Base-by-base conservation (phyloP, 2,888 invertebrate genomes). In the Hoplodrina blanda region DNA sequence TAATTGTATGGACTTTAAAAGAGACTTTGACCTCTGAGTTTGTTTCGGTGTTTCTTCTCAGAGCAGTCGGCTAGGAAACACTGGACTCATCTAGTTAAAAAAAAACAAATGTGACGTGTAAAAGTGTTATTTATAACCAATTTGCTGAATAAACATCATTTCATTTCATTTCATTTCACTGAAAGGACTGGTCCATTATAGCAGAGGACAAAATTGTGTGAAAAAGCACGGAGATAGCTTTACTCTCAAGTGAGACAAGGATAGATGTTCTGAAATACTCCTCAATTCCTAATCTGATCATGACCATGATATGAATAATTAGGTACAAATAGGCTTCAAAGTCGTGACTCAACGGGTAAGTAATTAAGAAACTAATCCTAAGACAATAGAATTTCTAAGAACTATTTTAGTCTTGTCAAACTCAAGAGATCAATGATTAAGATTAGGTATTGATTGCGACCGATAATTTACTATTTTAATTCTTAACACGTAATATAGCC, bases 331-430 rank as follows among this genome's bases (percentile, higher is more conserved):
- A 5, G 7, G 15, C 15, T 25, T 52, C 13, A 30, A 52, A n/a
- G 15, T 33, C n/a, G 11, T 41, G 11, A 30, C 41, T 62, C 1
- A 41, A 49, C 30, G 11, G 41, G 19, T n/a, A 10, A 59, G 17
- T 46, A 46, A 69, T 11, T 25, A 25, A 33, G 10, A 41, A 53
- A 17, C 5, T 41, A 44, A 73, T 73, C 15, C 6, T 15, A 41
- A 44, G n/a, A 73, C 50, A 62, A 55, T 50, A 49, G 20, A 6
- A n/a, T 50, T 44, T 62, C 30, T 20, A 33, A 55, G n/a, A n/a
- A 63, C 73, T 63, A 73, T 50, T 20, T 63, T 0, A 11, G 20
- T 13, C 10, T 17, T 50, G 0, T 44, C 20, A 33, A 56, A 73
- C 41, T 62, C 33, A n/a, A 49, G 7, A 41, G 30, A 15, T 55